Conservation (phyloP, 2,888 invertebrate genomes). For the Ptychoptera albimana region DNA sequence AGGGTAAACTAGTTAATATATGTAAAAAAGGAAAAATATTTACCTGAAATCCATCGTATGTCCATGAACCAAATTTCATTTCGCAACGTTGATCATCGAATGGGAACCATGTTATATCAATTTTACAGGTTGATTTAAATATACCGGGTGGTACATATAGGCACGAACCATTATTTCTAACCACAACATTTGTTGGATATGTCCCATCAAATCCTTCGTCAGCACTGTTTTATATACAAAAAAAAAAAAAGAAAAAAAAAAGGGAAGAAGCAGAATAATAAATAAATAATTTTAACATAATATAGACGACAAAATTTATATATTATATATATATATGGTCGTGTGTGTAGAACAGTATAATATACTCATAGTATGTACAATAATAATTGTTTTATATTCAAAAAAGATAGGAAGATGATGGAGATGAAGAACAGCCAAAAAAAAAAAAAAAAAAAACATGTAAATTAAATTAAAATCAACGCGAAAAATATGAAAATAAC, state of each 20-base stretch:
- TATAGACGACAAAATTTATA: not conserved
- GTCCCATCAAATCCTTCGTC: conserved; percentile 99
- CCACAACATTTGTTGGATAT: conserved; percentile 95
- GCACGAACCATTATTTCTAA: conserved; percentile 86
- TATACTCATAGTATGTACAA: too few relatives aligned
- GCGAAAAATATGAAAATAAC: too few relatives aligned
- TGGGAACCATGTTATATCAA: conserved; percentile 98
- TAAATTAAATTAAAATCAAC: too few relatives aligned
- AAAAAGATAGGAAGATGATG: too few relatives aligned
- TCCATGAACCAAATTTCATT: conserved; percentile 99
- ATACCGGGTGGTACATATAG: conserved; percentile 96
- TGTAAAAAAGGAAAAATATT: conserved; percentile 12
- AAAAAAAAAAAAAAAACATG: too few relatives aligned
- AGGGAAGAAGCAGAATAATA: not conserved
- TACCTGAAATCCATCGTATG: conserved; percentile 91
- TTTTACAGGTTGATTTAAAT: conserved; percentile 96
- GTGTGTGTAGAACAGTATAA: not conserved
- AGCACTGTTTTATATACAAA: conserved; percentile 47
- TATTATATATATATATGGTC: not conserved
- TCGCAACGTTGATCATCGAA: conserved; percentile 97
- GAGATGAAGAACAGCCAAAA: too few relatives aligned
- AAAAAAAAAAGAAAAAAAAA: conserved; percentile 3
- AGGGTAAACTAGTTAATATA: too few relatives aligned
- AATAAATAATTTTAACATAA: conserved; percentile 5
- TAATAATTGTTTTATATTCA: too few relatives aligned